phyloP scores from a whole-genome alignment of 2,888 invertebrate species.

The Periphyllus acericola region DNA sequence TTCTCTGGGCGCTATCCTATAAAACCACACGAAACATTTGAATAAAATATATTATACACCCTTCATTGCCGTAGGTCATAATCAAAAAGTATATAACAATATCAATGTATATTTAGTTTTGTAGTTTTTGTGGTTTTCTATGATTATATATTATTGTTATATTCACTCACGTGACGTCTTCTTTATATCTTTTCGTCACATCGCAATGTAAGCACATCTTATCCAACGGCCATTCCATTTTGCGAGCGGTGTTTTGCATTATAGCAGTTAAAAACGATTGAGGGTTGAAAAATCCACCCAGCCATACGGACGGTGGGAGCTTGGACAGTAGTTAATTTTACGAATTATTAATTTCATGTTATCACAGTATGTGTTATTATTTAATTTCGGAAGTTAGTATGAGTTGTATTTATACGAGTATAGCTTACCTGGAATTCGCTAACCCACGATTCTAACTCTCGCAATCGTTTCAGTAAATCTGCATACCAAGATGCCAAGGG shows the following conservation, averaged over 20 bases:
- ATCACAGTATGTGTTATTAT: neutral
- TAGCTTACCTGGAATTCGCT: constrained; percentile 79
- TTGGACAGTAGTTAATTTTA: constrained; percentile 65
- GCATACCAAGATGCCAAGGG: constrained; percentile 88
- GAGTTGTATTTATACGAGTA: neutral
- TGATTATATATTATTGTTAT: no score
- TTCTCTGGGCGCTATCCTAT: constrained; percentile 83
- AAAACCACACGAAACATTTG: constrained; percentile 1
- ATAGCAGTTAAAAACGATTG: constrained; percentile 96
- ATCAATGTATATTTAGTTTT: neutral
- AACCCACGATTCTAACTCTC: constrained; percentile 88
- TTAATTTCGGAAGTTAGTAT: neutral
- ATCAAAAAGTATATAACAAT: neutral
- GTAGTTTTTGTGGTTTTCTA: neutral
- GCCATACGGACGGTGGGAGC: constrained; percentile 89
- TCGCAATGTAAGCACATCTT: constrained; percentile 96
- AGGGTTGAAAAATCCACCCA: constrained; percentile 96
- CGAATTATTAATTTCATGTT: no score
- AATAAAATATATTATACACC: neutral
- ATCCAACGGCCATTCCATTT: constrained; percentile 95
- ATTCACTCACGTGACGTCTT: constrained; percentile 79
- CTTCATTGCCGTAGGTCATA: neutral
- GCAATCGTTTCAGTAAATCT: constrained; percentile 82
- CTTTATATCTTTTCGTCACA: constrained; percentile 87
- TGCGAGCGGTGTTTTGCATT: constrained; percentile 96